Percentiles rank a stretch among this genome's conserved stretches.
Conservation (phyloP, 2,113 vertebrate species). For the Dissostichus mawsoni region DNA sequence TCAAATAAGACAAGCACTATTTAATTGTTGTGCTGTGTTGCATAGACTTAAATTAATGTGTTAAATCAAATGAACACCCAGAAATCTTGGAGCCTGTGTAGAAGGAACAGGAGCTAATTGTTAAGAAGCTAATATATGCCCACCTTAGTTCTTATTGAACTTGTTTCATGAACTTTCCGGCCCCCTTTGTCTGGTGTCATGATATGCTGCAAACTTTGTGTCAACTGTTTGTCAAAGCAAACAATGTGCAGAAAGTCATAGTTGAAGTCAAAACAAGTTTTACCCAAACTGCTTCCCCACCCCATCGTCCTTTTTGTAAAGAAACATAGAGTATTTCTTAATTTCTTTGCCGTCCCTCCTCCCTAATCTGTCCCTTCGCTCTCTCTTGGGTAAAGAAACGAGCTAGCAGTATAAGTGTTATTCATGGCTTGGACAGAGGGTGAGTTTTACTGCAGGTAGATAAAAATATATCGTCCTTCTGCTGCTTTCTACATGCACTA, state of each 20-base stretch:
- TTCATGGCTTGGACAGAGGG: constrained; percentile 78
- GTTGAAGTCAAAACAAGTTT: not conserved
- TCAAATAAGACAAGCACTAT: too few species aligned
- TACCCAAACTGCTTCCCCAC: not conserved
- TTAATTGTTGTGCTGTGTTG: too few species aligned
- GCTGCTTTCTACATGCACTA: constrained; percentile 72
- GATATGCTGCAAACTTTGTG: not conserved
- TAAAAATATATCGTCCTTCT: constrained; percentile 81
- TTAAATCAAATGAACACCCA: too few species aligned
- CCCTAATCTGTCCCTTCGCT: constrained; percentile 5
- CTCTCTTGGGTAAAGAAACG: constrained; percentile 54
- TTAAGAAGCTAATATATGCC: too few species aligned
- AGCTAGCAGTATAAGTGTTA: constrained; percentile 72
- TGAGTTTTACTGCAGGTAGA: constrained; percentile 78
- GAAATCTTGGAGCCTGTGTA: too few species aligned
- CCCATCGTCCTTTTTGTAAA: not conserved
- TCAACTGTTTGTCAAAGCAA: not conserved
- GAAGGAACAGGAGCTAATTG: too few species aligned
- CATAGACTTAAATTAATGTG: too few species aligned
- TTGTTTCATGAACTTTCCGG: too few species aligned
- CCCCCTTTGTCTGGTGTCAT: too few species aligned
- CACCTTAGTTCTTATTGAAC: too few species aligned
- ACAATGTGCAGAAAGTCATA: not conserved
- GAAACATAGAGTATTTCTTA: constrained; percentile 66
- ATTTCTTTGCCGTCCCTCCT: constrained; percentile 42